Evolutionary conservation across 2,797 vertebrate genomes (phyloP).

Genomic region (Thalassophryne amazonica): DNA sequence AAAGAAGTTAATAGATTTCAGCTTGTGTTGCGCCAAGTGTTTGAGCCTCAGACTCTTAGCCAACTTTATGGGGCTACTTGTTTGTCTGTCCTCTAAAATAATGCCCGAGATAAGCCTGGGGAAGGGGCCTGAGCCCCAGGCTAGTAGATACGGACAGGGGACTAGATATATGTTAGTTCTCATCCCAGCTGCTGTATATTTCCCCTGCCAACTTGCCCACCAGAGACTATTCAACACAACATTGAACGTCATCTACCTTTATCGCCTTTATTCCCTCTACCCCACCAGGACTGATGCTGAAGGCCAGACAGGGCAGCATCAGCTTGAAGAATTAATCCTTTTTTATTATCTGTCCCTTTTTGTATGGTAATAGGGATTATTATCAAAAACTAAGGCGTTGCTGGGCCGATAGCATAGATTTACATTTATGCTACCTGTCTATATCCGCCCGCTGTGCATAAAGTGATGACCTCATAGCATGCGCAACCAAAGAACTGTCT

Average conservation of each 20-base stretch:
- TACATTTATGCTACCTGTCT: too few relatives aligned
- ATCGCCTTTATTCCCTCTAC: constrained; percentile 50
- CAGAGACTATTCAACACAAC: constrained; percentile 62
- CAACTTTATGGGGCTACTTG: constrained; percentile 74
- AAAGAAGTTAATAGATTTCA: constrained; percentile 76
- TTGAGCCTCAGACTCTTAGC: constrained; percentile 58
- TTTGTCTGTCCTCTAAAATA: constrained; percentile 76
- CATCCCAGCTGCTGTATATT: constrained; percentile 71
- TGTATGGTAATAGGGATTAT: constrained; percentile 26
- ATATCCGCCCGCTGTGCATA: too few relatives aligned
- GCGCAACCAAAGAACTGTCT: too few relatives aligned
- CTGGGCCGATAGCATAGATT: too few relatives aligned
- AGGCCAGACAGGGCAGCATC: constrained; percentile 28
- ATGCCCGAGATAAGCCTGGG: constrained; percentile 63
- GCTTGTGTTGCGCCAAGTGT: constrained; percentile 59
- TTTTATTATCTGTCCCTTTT: constrained; percentile 33
- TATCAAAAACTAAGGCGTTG: too few relatives aligned
- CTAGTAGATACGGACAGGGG: constrained; percentile 71
- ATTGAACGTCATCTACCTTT: constrained; percentile 62
- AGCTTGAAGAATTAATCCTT: constrained; percentile 27
- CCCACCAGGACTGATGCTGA: constrained; percentile 39
- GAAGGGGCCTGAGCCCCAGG: constrained; percentile 65
- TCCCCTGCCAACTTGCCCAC: constrained; percentile 61
- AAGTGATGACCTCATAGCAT: too few relatives aligned
- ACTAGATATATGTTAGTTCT: constrained; percentile 75